Evolutionary conservation across 1,140 invertebrate species (phyloP), one percentile per base, ranked within the genome.

Genomic region (Steinernema feltiae): DNA sequence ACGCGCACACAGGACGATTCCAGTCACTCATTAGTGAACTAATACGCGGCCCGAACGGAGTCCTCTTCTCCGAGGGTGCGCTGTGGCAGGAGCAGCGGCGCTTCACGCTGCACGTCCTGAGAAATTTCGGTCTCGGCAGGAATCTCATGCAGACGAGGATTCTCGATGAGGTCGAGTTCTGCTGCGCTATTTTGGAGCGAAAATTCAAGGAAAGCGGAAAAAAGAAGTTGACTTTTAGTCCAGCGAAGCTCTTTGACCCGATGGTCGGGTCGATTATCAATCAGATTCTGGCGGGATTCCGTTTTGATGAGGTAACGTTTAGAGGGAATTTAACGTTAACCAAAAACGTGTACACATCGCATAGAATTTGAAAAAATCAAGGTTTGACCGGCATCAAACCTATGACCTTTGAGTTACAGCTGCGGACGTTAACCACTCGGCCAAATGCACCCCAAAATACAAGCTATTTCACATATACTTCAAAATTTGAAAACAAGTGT

Each of bases 131-230:
- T 21, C 63, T 80, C 29, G 79, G 79, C 32, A 63, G 63, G 3
- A 76, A 78, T 78, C 35, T 78, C 0, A 80, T 80, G 76, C 70
- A 80, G 48, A 46, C 75, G 48, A 69, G 74, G 32, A 72, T 80
- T 21, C 31, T 80, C 29, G 48, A 48, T 15, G 79, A 80, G 29
- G 21, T 80, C 1, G 31, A 53, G n/a, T 24, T 17, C n/a, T n/a
- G n/a, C n/a, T n/a, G n/a, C n/a, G n/a, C n/a, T n/a, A 35, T 27
- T 17, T 30, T 48, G 15, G 31, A 32, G 0, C 18, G 76, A 30
- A n/a, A 77, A n/a, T 31, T 2, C 21, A 24, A 31, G n/a, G 48
- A 53, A 1, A 46, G 72, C 18, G 75, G 70, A 0, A 17, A 18
- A 27, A 41, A 69, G 21, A 70, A 29, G 1, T 3, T 69, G 17